These are phyloP conservation scores for Elephantulus edwardii DNA, from an alignment of 2,113 vertebrate genomes.

Conservation along the genomic window DNA sequence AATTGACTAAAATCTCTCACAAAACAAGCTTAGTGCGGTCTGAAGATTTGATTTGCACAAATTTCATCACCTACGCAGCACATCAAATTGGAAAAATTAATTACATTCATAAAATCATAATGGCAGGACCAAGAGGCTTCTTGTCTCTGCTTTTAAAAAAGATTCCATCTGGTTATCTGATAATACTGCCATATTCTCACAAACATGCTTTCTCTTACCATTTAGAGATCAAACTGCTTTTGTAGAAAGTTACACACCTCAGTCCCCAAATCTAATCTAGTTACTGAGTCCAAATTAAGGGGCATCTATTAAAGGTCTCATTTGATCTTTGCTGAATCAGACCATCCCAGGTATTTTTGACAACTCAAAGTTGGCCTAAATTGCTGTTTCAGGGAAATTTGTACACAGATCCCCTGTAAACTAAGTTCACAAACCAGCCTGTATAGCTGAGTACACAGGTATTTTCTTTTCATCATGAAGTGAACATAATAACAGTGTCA, in stretches of 20 bases:
- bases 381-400: neutral
- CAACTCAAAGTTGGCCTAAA: neutral
- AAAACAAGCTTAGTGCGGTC: neutral
- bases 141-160: neutral
- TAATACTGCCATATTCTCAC: neutral
- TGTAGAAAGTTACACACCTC: neutral
- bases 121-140: neutral
- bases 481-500: neutral
- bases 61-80: neutral
- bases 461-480: neutral
- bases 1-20: neutral
- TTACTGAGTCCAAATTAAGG: neutral
- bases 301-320: neutral
- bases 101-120: neutral
- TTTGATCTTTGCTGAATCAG: neutral
- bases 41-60: neutral
- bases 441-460: neutral
- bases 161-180: neutral
- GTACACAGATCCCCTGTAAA: too few relatives aligned
- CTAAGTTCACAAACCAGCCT: neutral
- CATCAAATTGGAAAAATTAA: neutral
- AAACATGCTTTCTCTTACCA: neutral
- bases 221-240: neutral
- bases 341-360: neutral
- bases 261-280: neutral